phyloP scores from a whole-genome alignment of 2,113 vertebrate genomes.

The Platichthys flesus region DNA sequence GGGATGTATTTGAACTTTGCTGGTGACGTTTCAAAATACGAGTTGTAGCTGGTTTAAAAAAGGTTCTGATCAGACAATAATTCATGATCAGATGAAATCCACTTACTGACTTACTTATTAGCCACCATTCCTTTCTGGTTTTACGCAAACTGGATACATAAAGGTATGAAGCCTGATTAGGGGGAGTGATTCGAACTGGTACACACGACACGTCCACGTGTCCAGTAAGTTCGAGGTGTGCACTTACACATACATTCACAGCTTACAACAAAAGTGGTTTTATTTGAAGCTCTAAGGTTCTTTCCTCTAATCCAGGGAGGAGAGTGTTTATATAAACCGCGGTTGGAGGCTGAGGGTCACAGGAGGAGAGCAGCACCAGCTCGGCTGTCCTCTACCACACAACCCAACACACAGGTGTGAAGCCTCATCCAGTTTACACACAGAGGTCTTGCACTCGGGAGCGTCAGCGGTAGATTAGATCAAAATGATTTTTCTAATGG shows the following conservation, averaged over 20 bases:
- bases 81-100: too few relatives aligned
- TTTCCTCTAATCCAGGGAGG: slow-evolving; percentile 68
- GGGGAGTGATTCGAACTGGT: not conserved
- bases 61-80: too few relatives aligned
- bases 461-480: not conserved
- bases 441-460: not conserved
- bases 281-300: slow-evolving; percentile 56
- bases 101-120: too few relatives aligned
- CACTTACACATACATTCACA: slow-evolving; percentile 25
- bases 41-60: too few relatives aligned
- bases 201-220: not conserved
- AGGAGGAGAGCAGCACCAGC: slow-evolving; percentile 56
- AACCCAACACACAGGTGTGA: slow-evolving; percentile 10
- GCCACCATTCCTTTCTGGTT: too few relatives aligned
- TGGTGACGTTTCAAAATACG: not conserved
- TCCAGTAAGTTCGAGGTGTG: not conserved
- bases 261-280: slow-evolving; percentile 48
- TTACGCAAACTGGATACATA: too few relatives aligned
- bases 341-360: slow-evolving; percentile 15
- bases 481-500: slow-evolving; percentile 77
- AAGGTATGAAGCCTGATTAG: too few relatives aligned
- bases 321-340: slow-evolving; percentile 60
- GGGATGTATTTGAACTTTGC: too few relatives aligned
- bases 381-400: slow-evolving; percentile 50
- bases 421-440: not conserved